These are phyloP conservation scores for Brevimyrus niger DNA, from an alignment of 2,113 vertebrate species.

Conservation along the genomic window DNA sequence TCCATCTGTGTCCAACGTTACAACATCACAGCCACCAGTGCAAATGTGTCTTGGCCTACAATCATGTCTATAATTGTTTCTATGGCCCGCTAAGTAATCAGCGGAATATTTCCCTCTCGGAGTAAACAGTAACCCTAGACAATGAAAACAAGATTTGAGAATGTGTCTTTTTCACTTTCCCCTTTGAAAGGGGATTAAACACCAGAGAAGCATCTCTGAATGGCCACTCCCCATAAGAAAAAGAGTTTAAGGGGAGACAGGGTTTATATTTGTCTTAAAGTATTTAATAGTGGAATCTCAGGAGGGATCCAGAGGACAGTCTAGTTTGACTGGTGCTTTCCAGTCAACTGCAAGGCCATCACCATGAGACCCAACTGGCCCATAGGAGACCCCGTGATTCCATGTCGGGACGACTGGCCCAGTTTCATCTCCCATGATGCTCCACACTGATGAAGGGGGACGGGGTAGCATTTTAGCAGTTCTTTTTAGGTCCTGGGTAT, in stretches of 20 bases:
- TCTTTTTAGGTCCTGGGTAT: slow-evolving; percentile 54
- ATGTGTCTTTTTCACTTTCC: background rate
- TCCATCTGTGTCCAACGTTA: background rate
- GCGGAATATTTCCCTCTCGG: background rate
- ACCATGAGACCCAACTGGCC: background rate
- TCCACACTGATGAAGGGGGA: slow-evolving; percentile 12
- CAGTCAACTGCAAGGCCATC: background rate
- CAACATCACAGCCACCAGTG: background rate
- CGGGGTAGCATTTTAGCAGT: slow-evolving; percentile 31
- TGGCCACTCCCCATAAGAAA: background rate
- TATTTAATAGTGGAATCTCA: background rate
- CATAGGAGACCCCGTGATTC: background rate
- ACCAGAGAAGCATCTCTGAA: background rate
- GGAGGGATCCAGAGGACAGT: background rate
- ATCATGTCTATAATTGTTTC: background rate
- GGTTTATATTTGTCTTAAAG: background rate
- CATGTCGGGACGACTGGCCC: background rate
- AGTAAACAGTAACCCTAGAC: slow-evolving; percentile 1
- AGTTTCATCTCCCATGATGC: slow-evolving; percentile 13
- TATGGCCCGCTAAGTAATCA: background rate
- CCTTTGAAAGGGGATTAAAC: slow-evolving; percentile 1
- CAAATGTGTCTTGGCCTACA: background rate
- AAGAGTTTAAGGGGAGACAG: background rate
- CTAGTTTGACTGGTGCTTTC: background rate
- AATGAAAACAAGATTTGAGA: background rate